Percentiles rank a stretch among this genome's conserved stretches.
Conservation (phyloP, 2,888 invertebrate species). For the Anticlea derivata region DNA sequence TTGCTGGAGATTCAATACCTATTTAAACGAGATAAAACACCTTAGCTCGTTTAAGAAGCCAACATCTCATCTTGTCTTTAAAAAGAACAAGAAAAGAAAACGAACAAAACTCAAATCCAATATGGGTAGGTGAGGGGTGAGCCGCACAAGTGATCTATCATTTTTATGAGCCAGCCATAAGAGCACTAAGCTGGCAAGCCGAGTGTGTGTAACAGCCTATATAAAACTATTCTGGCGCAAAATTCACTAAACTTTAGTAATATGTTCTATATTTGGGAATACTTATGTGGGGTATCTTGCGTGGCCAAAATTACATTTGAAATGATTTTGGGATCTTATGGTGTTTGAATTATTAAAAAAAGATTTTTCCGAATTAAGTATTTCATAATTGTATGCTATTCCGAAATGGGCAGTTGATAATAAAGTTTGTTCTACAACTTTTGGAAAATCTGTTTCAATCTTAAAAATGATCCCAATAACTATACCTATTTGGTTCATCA, state of each 20-base stretch:
- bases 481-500: too few species aligned
- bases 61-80: background rate
- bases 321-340: too few species aligned
- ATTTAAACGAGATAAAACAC: too few species aligned
- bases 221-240: slow-evolving; percentile 68
- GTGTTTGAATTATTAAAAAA: too few species aligned
- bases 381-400: too few species aligned
- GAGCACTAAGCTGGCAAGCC: slow-evolving; percentile 70
- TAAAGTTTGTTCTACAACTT: too few species aligned
- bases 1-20: too few species aligned
- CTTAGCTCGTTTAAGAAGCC: too few species aligned
- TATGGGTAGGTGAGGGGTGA: slow-evolving; percentile 32
- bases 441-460: too few species aligned
- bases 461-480: too few species aligned
- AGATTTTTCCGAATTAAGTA: too few species aligned
- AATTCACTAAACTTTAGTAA: slow-evolving; percentile 69
- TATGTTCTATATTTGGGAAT: slow-evolving; percentile 57
- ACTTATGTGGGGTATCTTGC: slow-evolving; percentile 15
- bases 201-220: slow-evolving; percentile 78
- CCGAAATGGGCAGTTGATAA: too few species aligned
- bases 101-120: slow-evolving; percentile 24
- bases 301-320: slow-evolving; percentile 5
- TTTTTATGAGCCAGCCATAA: slow-evolving; percentile 77
- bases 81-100: slow-evolving; percentile 16
- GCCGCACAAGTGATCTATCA: slow-evolving; percentile 67